phyloP scores from a whole-genome alignment of 2,888 invertebrate genomes.

The Lamellibrachia columna region DNA sequence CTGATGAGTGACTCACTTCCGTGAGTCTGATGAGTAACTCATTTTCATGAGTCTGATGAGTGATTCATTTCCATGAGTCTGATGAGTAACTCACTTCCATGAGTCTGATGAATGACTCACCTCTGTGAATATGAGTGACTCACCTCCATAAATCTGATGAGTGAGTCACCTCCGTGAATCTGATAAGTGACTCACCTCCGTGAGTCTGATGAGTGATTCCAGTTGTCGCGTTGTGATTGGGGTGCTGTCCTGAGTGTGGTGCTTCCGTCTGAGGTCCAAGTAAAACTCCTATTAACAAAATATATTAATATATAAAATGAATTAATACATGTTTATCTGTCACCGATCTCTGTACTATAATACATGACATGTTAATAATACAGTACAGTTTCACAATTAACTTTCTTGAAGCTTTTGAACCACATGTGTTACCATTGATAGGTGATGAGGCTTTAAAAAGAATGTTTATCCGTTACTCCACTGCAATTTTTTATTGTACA shows the following conservation, averaged over 20 bases:
- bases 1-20: no score
- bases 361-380: background rate
- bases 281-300: slow-evolving; percentile 76
- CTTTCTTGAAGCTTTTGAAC: no score
- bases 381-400: background rate
- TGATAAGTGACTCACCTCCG: slow-evolving; percentile 63
- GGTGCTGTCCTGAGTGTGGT: slow-evolving; percentile 75
- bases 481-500: no score
- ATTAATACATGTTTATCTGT: background rate
- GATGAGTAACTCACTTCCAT: no score
- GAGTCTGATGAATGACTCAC: background rate
- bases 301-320: background rate
- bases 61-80: background rate
- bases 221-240: slow-evolving; percentile 89
- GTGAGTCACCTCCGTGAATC: background rate
- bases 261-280: slow-evolving; percentile 76
- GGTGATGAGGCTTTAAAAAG: background rate
- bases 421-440: background rate
- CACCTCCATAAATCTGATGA: background rate
- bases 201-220: slow-evolving; percentile 86
- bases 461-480: no score
- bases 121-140: background rate
- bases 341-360: background rate
- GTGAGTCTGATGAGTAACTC: no score
- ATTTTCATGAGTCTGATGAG: no score